phyloP scores from a whole-genome alignment of 2,797 vertebrate species.

The Myotis daubentonii region DNA sequence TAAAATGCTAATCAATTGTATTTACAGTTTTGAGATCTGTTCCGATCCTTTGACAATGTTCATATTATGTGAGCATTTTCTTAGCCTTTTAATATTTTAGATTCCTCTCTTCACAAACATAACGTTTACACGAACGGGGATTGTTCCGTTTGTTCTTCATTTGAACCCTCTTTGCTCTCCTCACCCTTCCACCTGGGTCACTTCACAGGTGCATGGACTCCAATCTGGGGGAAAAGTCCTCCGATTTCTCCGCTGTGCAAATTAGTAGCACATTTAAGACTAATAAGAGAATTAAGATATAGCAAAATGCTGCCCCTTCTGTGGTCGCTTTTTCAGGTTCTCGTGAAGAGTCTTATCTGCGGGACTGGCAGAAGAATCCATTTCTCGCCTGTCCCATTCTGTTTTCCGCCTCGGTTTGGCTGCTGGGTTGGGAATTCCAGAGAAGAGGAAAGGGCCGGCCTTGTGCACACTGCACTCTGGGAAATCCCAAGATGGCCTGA shows the following conservation, averaged over 20 bases:
- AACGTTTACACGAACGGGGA: background rate
- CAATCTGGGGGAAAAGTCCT: background rate
- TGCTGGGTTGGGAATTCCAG: background rate
- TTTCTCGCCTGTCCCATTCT: background rate
- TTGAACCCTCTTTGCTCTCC: background rate
- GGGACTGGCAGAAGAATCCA: background rate
- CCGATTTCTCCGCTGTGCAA: background rate
- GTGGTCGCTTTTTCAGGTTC: slow-evolving; percentile 2
- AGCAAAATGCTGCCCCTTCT: background rate
- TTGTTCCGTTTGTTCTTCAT: background rate
- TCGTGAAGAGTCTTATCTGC: slow-evolving; percentile 5
- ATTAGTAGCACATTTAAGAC: background rate
- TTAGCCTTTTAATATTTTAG: slow-evolving; percentile 23
- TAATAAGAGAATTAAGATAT: slow-evolving; percentile 32
- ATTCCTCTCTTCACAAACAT: slow-evolving; percentile 8
- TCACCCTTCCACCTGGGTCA: background rate
- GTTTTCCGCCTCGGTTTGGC: background rate
- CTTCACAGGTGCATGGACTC: background rate
- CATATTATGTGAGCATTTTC: background rate
- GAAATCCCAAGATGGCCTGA: background rate
- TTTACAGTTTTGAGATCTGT: background rate
- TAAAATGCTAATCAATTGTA: background rate
- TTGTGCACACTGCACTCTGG: background rate
- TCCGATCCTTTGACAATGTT: background rate
- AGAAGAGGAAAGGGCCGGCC: background rate